phyloP scores from a whole-genome alignment of 2,888 invertebrate species.

The Germaria angustata region DNA sequence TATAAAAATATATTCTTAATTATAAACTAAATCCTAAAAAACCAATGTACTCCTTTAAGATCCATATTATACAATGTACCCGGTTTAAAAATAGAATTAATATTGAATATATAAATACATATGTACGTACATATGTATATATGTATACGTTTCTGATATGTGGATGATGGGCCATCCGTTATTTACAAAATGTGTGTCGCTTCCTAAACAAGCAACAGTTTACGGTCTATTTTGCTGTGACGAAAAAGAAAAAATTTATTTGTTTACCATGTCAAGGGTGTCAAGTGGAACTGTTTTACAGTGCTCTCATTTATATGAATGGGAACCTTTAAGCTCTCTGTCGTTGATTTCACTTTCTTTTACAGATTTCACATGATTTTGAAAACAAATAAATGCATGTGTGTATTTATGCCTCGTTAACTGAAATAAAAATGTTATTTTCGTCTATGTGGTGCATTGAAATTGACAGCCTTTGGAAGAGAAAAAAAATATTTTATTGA shows the following conservation, averaged over 20 bases:
- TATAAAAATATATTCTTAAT: too few species aligned
- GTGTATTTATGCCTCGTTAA: too few species aligned
- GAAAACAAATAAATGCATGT: too few species aligned
- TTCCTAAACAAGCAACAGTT: conserved; percentile 2
- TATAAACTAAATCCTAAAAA: too few species aligned
- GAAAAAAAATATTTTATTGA: too few species aligned
- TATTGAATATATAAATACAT: too few species aligned
- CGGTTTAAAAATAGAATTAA: background rate
- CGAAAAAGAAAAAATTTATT: background rate
- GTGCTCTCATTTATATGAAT: background rate
- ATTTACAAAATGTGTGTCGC: background rate
- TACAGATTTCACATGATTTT: background rate
- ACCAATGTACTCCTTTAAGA: too few species aligned
- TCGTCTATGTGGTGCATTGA: too few species aligned
- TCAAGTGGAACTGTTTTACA: conserved; percentile 31
- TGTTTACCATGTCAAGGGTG: conserved; percentile 34
- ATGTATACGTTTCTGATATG: background rate
- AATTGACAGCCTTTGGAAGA: too few species aligned
- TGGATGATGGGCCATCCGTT: conserved; percentile 15
- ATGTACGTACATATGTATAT: background rate
- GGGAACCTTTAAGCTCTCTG: background rate
- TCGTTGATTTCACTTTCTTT: background rate
- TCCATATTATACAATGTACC: too few species aligned
- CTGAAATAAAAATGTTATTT: too few species aligned
- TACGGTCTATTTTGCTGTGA: background rate